Evolutionary conservation across 1,140 invertebrate genomes (phyloP).

Genomic region (Cepaea nemoralis): DNA sequence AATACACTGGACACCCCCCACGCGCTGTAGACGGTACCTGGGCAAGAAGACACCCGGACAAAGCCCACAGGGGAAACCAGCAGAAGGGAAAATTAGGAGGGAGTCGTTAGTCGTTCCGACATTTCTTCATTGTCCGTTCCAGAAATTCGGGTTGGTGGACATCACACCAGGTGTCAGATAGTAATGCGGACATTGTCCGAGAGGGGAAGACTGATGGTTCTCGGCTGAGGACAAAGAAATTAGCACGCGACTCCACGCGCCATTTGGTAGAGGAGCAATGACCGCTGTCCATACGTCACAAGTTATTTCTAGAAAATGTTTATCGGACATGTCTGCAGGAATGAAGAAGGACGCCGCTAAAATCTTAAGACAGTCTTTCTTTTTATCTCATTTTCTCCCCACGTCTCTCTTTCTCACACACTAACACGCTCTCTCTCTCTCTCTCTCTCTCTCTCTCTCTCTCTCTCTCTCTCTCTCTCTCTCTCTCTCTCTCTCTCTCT

Average conservation of each 20-base stretch:
- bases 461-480: too few relatives aligned
- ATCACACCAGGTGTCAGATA: background rate
- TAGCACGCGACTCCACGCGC: constrained; percentile 13
- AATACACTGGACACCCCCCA: background rate
- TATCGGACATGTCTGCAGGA: too few relatives aligned
- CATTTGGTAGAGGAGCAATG: background rate
- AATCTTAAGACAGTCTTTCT: too few relatives aligned
- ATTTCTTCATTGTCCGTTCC: background rate
- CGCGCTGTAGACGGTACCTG: background rate
- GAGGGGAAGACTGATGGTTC: background rate
- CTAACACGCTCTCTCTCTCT: too few relatives aligned
- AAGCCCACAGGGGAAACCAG: too few relatives aligned
- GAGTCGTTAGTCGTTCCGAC: background rate
- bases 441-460: too few relatives aligned
- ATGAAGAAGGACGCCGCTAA: too few relatives aligned
- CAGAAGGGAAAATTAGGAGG: background rate
- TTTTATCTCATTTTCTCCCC: too few relatives aligned
- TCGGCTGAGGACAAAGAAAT: background rate
- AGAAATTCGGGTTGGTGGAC: background rate
- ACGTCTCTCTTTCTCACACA: too few relatives aligned
- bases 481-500: too few relatives aligned
- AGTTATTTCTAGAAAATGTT: too few relatives aligned
- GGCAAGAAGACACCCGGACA: background rate
- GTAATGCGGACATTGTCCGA: background rate
- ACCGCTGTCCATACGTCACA: too few relatives aligned